Conservation (phyloP, 2,888 invertebrate species). For the Linyphia triangularis region DNA sequence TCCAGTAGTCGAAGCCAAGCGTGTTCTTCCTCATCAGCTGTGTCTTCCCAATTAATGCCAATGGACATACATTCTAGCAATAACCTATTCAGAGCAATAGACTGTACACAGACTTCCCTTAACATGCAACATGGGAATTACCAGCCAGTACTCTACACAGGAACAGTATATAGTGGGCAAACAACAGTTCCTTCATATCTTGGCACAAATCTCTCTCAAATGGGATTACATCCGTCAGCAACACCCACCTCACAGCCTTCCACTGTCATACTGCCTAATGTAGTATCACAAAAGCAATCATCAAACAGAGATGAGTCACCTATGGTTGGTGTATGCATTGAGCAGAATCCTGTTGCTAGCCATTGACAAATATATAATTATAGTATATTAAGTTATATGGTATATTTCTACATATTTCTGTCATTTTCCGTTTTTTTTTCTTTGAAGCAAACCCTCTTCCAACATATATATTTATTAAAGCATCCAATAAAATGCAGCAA, state of each 20-base stretch:
- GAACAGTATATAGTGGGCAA: conserved; percentile 71
- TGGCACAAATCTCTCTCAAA: conserved; percentile 72
- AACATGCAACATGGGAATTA: conserved; percentile 79
- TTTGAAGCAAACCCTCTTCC: conserved; percentile 3
- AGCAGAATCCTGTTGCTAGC: conserved; percentile 95
- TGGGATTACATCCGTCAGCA: conserved; percentile 69
- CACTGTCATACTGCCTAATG: conserved; percentile 68
- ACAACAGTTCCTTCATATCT: conserved; percentile 73
- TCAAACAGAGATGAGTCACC: conserved; percentile 86
- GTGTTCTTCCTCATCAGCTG: conserved; percentile 72
- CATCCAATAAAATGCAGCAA: not conserved
- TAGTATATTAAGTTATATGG: conserved; percentile 45
- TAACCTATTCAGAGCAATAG: conserved; percentile 78
- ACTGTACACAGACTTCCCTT: conserved; percentile 80
- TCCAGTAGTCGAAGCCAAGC: conserved; percentile 72
- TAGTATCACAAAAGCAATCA: conserved; percentile 69
- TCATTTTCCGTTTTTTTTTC: conserved; percentile 39
- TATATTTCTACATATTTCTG: conserved; percentile 52
- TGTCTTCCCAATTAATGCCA: conserved; percentile 76
- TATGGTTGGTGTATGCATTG: conserved; percentile 93
- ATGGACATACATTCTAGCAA: conserved; percentile 78
- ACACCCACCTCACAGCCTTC: conserved; percentile 75
- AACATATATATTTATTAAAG: conserved; percentile 38
- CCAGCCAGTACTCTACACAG: conserved; percentile 67
- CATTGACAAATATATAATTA: conserved; percentile 82